Percentiles rank a stretch among this genome's conserved stretches.
Evolutionary conservation across 2,113 vertebrate genomes (phyloP).

Genomic region (Planiliza haematocheilus): DNA sequence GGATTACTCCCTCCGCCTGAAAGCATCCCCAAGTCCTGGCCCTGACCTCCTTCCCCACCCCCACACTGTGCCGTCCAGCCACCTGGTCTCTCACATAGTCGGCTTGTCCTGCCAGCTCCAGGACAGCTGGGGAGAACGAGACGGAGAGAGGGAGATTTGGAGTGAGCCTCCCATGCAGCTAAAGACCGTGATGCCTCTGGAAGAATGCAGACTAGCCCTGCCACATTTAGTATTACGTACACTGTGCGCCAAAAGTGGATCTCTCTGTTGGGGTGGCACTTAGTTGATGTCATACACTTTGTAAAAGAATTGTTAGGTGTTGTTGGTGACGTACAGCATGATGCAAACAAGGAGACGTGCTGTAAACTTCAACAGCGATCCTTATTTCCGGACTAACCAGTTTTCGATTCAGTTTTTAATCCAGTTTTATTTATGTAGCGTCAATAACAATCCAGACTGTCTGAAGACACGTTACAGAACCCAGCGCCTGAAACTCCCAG

Average conservation of each 20-base stretch:
- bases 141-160: slow-evolving; percentile 44
- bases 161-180: slow-evolving; percentile 38
- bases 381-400: too few species aligned
- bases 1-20: slow-evolving; percentile 46
- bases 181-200: slow-evolving; percentile 44
- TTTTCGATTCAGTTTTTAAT: too few species aligned
- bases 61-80: slow-evolving; percentile 49
- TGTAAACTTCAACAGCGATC: background rate
- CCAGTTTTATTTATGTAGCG: too few species aligned
- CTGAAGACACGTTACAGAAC: too few species aligned
- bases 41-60: slow-evolving; percentile 27
- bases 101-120: slow-evolving; percentile 64
- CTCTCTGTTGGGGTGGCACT: background rate
- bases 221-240: slow-evolving; percentile 37
- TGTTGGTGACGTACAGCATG: slow-evolving; percentile 10
- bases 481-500: too few species aligned
- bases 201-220: slow-evolving; percentile 54
- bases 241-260: slow-evolving; percentile 18
- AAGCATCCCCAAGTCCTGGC: slow-evolving; percentile 44
- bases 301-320: background rate
- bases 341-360: slow-evolving; percentile 22
- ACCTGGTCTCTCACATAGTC: slow-evolving; percentile 76
- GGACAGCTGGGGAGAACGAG: slow-evolving; percentile 70
- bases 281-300: background rate
- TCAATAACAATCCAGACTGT: too few species aligned